Evolutionary conservation across 2,113 vertebrate species (phyloP).

Genomic region (Harpagus bidentatus): DNA sequence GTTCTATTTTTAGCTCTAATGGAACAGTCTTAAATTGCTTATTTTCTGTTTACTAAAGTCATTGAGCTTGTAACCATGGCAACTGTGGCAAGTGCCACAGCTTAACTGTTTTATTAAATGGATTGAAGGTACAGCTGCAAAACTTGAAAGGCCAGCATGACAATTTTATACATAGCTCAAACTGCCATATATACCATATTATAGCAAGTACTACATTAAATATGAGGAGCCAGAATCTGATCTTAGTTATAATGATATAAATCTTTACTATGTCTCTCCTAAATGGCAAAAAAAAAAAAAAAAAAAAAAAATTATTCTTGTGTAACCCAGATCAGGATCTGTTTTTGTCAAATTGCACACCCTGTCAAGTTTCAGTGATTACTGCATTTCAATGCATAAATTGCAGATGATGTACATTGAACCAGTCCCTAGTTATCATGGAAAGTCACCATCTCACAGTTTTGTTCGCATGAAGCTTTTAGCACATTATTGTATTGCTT

Average conservation of each 20-base stretch:
- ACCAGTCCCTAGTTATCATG: neutral
- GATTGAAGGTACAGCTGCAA: slow-evolving; percentile 66
- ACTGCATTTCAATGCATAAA: neutral
- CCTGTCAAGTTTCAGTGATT: neutral
- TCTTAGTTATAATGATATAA: neutral
- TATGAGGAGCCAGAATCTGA: neutral
- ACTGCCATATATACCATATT: neutral
- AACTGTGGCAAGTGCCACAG: slow-evolving; percentile 74
- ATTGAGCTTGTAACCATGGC: slow-evolving; percentile 76
- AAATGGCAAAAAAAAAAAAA: neutral
- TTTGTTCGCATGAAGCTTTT: neutral
- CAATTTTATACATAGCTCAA: neutral
- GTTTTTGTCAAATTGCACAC: neutral
- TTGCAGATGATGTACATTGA: neutral
- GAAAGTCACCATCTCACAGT: neutral
- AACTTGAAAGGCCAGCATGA: slow-evolving; percentile 32
- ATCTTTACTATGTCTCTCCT: neutral
- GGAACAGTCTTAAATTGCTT: slow-evolving; percentile 78
- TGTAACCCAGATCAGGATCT: neutral
- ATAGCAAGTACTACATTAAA: neutral
- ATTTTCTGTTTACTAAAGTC: slow-evolving; percentile 84
- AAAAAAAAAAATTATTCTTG: neutral
- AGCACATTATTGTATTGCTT: neutral
- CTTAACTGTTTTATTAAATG: slow-evolving; percentile 75
- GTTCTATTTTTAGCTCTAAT: slow-evolving; percentile 79